Evolutionary conservation across 2,797 vertebrate species (phyloP).

Genomic region (Pantherophis alleghaniensis): DNA sequence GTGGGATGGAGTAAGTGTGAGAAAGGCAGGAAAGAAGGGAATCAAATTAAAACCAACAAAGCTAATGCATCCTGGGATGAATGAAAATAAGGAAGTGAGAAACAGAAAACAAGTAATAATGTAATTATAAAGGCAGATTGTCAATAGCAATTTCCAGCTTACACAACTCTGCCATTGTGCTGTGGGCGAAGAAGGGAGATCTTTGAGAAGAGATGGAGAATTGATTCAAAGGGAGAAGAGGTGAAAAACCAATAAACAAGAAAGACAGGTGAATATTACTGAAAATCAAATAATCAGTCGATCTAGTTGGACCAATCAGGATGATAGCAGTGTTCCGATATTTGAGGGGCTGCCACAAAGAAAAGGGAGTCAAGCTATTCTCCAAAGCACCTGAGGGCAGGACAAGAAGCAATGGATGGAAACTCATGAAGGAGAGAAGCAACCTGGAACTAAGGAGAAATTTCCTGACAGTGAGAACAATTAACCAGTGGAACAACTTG

Average conservation of each 20-base stretch:
- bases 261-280: constrained; percentile 41
- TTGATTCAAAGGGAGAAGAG: background rate
- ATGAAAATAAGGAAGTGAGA: constrained; percentile 38
- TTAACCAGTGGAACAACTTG: too few species aligned
- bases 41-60: background rate
- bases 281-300: background rate
- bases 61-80: background rate
- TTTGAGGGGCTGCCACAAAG: too few species aligned
- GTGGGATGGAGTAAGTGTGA: background rate
- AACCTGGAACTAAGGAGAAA: too few species aligned
- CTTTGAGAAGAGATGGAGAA: constrained; percentile 19
- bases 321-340: too few species aligned
- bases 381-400: too few species aligned
- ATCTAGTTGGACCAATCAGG: too few species aligned
- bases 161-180: constrained; percentile 31
- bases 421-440: too few species aligned
- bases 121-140: constrained; percentile 56
- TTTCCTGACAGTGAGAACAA: too few species aligned
- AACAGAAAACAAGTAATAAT: constrained; percentile 47
- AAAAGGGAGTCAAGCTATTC: too few species aligned
- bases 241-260: background rate
- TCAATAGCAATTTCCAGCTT: constrained; percentile 57
- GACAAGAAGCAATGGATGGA: too few species aligned
- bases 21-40: background rate
- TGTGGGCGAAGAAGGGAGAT: constrained; percentile 38